Evolutionary conservation across 2,888 invertebrate genomes (phyloP).

Genomic region (Drosophila nr. medialis): DNA sequence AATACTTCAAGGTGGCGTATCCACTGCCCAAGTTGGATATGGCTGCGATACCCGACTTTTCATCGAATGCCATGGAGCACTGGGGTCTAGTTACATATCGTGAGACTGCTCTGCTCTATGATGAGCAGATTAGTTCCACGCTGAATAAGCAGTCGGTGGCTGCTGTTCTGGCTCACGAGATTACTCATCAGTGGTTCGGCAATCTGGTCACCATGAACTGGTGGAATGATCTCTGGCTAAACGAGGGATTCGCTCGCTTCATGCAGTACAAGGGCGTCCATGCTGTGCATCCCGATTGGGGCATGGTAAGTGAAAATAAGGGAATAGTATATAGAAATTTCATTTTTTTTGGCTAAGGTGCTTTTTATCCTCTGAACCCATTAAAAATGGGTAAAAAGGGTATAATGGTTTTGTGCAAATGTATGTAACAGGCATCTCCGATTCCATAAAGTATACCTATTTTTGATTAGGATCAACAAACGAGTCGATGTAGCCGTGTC

Average conservation of each 20-base stretch:
- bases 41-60: conserved; percentile 83
- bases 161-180: conserved; percentile 94
- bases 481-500: too few species aligned
- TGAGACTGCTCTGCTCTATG: conserved; percentile 93
- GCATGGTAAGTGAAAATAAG: conserved; percentile 86
- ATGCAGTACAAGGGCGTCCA: conserved; percentile 93
- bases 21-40: conserved; percentile 92
- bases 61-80: conserved; percentile 96
- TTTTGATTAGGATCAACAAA: too few species aligned
- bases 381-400: too few species aligned
- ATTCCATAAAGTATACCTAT: too few species aligned
- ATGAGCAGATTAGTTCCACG: conserved; percentile 89
- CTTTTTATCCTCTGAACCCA: too few species aligned
- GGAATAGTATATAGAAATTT: background rate
- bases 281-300: conserved; percentile 90
- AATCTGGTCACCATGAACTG: conserved; percentile 96
- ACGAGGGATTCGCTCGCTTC: conserved; percentile 96
- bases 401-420: too few species aligned
- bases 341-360: background rate
- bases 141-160: conserved; percentile 91
- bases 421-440: too few species aligned
- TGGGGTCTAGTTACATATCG: conserved; percentile 96
- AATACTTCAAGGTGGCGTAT: conserved; percentile 93
- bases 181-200: conserved; percentile 97
- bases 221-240: conserved; percentile 97